Conservation (phyloP, 2,888 invertebrate genomes). For the Theretra japonica region DNA sequence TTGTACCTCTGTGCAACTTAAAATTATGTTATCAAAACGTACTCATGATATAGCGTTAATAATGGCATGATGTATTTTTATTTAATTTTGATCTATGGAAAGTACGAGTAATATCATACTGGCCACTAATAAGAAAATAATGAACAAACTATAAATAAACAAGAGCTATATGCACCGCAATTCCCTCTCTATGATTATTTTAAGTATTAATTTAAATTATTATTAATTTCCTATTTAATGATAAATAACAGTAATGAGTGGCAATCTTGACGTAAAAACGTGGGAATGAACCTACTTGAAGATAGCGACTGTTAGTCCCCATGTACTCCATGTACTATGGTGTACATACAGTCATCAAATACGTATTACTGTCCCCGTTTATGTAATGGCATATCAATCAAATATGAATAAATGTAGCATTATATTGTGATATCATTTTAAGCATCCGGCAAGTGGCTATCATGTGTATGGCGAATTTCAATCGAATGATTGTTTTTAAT, state of each 20-base stretch:
- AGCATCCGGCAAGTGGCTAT: not conserved
- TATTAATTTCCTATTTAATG: not conserved
- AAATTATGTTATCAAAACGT: too few species aligned
- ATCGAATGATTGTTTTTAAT: not conserved
- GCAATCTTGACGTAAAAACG: not conserved
- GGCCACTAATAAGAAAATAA: too few species aligned
- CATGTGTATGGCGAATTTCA: not conserved
- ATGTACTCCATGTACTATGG: slow-evolving; percentile 1
- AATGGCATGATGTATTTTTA: too few species aligned
- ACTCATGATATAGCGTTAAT: too few species aligned
- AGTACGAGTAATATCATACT: too few species aligned
- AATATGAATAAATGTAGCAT: slow-evolving; percentile 44
- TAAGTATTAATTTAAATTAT: not conserved
- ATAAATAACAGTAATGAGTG: not conserved
- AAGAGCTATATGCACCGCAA: too few species aligned
- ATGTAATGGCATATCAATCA: slow-evolving; percentile 46
- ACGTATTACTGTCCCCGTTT: slow-evolving; percentile 47
- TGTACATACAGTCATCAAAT: slow-evolving; percentile 50
- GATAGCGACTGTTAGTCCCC: not conserved
- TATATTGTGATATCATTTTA: slow-evolving; percentile 36
- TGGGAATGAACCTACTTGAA: not conserved
- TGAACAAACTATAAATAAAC: too few species aligned
- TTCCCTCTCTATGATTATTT: not conserved
- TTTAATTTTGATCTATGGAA: too few species aligned
- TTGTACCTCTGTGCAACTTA: too few species aligned